phyloP scores from a whole-genome alignment of 2,113 vertebrate species.

The Isurus oxyrinchus region DNA sequence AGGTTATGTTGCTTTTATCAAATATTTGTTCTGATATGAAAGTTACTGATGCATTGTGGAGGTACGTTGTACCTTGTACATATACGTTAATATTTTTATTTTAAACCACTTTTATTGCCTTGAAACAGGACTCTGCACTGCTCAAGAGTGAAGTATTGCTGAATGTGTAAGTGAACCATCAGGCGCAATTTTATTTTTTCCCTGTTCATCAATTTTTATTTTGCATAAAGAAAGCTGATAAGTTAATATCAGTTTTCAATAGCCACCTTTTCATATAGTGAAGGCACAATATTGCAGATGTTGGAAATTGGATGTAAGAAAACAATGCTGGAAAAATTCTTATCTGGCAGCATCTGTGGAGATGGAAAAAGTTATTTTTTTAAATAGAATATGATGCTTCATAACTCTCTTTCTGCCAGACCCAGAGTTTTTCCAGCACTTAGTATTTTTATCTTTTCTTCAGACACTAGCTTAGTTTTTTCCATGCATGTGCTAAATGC shows the following conservation, averaged over 20 bases:
- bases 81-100: not conserved
- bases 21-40: not conserved
- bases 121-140: conserved; percentile 43
- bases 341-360: too few relatives aligned
- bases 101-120: not conserved
- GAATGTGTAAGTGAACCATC: conserved; percentile 59
- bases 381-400: too few relatives aligned
- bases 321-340: too few relatives aligned
- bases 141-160: conserved; percentile 57
- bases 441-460: too few relatives aligned
- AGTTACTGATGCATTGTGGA: too few relatives aligned
- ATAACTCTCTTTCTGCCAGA: too few relatives aligned
- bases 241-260: not conserved
- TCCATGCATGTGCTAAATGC: not conserved
- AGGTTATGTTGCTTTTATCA: not conserved
- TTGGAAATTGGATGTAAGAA: too few relatives aligned
- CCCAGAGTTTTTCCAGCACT: too few relatives aligned
- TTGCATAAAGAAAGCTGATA: not conserved
- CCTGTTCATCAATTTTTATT: not conserved
- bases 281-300: too few relatives aligned
- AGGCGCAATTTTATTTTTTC: not conserved
- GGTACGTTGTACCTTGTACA: not conserved
- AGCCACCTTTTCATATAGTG: not conserved
- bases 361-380: too few relatives aligned
- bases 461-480: not conserved